Base-by-base conservation (phyloP, 1,140 invertebrate genomes). In the Melitaea cinxia region DNA sequence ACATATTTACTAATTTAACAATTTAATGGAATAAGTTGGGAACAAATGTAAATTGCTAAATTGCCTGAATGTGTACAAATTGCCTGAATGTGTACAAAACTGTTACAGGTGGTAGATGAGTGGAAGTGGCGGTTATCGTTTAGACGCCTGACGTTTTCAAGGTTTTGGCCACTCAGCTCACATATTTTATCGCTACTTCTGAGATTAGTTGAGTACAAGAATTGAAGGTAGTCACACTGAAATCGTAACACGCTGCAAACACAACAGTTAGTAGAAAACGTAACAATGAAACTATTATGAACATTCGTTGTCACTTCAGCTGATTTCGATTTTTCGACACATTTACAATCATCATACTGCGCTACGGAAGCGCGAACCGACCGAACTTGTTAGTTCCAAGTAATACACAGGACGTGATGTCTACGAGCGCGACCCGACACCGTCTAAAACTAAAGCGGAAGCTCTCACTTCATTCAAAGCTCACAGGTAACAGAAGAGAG, bases 381-480 rank as follows among this genome's bases (percentile, higher is more conserved):
- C 24, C 6, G 6, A 26, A 26, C 6, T 26, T 26, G 24, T 26
- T 26, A 26, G 24, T 26, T 26, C 24, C 24, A 26, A 26, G 19
- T 15, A 42, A 42, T 17, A 42, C 15, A 45, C 10, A 21, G 12
- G 1, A 24, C 23, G 42, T 47, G 42, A 47, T 47, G 42, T 47
- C 42, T 47, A 47, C 21, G 21, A 47, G 19, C 19, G 21, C 21
- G 42, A 47, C 42, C 42, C 42, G 19, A 47, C 42, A 47, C 42
- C 39, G 39, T 19, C 39, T 45, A 45, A 45, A 14, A 17, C 37
- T 42, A 42, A 17, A 10, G 17, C 17, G 39, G 10, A 12, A 2
- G 35, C 30, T 33, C 30, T 33, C 30, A 33, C 30, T 33, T 33
- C 30, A 33, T 10, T 9, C 30, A 33, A 26, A 26, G 24, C 24